These are phyloP conservation scores for Sturmia bella DNA, from an alignment of 2,888 invertebrate species.

Conservation along the genomic window DNA sequence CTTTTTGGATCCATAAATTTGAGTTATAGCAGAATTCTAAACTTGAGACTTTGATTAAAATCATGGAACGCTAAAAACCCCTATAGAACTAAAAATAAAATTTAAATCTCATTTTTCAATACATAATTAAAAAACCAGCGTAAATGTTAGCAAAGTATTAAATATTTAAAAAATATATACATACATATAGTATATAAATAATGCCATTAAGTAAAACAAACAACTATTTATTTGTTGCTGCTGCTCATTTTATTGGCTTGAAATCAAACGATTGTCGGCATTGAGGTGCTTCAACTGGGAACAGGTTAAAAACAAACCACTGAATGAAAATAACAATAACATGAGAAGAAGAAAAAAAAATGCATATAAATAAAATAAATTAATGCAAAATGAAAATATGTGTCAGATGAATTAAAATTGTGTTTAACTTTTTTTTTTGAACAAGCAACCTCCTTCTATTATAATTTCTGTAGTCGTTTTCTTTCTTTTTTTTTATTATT, in stretches of 20 bases:
- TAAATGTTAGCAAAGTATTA: conserved; percentile 39
- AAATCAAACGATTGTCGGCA: conserved; percentile 24
- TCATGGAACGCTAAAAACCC: too few species aligned
- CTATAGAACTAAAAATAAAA: too few species aligned
- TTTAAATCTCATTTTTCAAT: too few species aligned
- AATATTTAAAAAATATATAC: conserved; percentile 23
- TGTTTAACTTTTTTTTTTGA: not conserved
- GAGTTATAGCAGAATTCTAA: too few species aligned
- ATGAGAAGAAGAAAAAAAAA: not conserved
- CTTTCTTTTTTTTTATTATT: not conserved
- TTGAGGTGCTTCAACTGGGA: conserved; percentile 20
- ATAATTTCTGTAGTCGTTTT: too few species aligned
- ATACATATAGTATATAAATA: too few species aligned
- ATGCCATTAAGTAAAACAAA: conserved; percentile 45
- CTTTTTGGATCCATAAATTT: too few species aligned
- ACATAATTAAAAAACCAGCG: conserved; percentile 24
- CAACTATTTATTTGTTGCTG: conserved; percentile 25
- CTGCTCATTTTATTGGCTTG: conserved; percentile 1
- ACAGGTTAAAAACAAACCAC: not conserved
- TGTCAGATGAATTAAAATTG: conserved; percentile 40
- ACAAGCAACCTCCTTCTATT: conserved; percentile 18
- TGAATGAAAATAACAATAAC: conserved; percentile 6
- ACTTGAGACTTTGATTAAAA: too few species aligned
- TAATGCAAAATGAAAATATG: conserved; percentile 44
- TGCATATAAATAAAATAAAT: conserved; percentile 33